Evolutionary conservation across 2,113 vertebrate species (phyloP).

Genomic region (Microtus oregoni): DNA sequence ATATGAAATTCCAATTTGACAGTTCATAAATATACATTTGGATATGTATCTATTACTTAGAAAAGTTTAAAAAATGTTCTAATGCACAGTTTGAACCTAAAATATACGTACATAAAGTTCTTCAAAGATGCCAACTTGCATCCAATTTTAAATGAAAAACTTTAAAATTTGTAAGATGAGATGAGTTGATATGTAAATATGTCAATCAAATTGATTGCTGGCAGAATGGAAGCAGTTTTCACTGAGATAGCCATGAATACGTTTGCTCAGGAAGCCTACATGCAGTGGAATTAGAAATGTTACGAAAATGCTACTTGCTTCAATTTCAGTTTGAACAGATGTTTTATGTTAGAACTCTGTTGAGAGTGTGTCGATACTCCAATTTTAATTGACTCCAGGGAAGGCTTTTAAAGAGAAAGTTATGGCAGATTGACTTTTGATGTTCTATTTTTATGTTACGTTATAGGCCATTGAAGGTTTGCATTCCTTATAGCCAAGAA

Average conservation of each 20-base stretch:
- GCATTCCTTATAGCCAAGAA: neutral
- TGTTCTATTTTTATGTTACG: constrained; percentile 37
- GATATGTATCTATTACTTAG: constrained; percentile 79
- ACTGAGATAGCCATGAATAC: constrained; percentile 68
- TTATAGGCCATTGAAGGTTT: neutral
- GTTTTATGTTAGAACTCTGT: constrained; percentile 73
- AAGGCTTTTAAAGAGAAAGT: constrained; percentile 39
- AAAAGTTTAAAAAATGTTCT: constrained; percentile 76
- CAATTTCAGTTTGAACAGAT: constrained; percentile 77
- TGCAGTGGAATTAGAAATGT: constrained; percentile 73
- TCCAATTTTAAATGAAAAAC: constrained; percentile 83
- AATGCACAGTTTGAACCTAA: constrained; percentile 81
- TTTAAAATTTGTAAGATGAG: constrained; percentile 80
- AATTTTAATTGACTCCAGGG: constrained; percentile 62
- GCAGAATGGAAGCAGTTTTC: constrained; percentile 75
- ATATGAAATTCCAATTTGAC: constrained; percentile 75
- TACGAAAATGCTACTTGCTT: constrained; percentile 60
- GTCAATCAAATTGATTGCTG: constrained; percentile 79
- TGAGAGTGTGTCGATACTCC: constrained; percentile 45
- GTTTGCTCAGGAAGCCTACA: constrained; percentile 73
- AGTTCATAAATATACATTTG: constrained; percentile 82
- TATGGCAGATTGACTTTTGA: constrained; percentile 33
- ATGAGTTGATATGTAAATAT: constrained; percentile 77
- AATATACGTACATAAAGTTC: constrained; percentile 81
- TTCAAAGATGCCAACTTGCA: constrained; percentile 79